phyloP scores from a whole-genome alignment of 2,888 invertebrate genomes.

The Torymus auratus region DNA sequence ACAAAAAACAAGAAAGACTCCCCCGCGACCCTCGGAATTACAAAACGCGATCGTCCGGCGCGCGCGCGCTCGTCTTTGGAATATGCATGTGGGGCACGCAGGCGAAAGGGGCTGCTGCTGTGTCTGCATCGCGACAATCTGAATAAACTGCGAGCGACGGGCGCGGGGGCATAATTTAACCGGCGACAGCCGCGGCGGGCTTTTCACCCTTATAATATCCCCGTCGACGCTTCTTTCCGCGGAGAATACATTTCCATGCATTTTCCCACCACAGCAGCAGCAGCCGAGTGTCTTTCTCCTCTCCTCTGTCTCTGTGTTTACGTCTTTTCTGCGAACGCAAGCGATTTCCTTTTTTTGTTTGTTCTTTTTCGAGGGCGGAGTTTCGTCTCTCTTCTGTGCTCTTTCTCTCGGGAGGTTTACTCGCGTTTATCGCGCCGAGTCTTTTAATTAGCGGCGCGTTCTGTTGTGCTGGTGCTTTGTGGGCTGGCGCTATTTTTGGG shows the following conservation, averaged over 20 bases:
- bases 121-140: constrained; percentile 62
- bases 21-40: constrained; percentile 60
- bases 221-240: constrained; percentile 64
- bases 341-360: constrained; percentile 14
- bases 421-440: too few relatives aligned
- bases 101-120: not conserved
- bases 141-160: constrained; percentile 65
- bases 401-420: constrained; percentile 4
- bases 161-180: constrained; percentile 73
- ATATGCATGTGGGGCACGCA: constrained; percentile 64
- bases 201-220: constrained; percentile 76
- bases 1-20: too few relatives aligned
- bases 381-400: constrained; percentile 33
- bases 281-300: too few relatives aligned
- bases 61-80: constrained; percentile 58
- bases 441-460: too few relatives aligned
- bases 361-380: not conserved
- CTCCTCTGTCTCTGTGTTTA: constrained; percentile 56
- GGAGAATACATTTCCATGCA: constrained; percentile 76
- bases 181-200: constrained; percentile 72
- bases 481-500: too few relatives aligned
- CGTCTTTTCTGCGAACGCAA: constrained; percentile 33
- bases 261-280: constrained; percentile 66
- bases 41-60: constrained; percentile 57
- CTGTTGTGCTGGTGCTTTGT: too few relatives aligned